Evolutionary conservation across 2,113 vertebrate genomes (phyloP).

Genomic region (Tupaia chinensis): DNA sequence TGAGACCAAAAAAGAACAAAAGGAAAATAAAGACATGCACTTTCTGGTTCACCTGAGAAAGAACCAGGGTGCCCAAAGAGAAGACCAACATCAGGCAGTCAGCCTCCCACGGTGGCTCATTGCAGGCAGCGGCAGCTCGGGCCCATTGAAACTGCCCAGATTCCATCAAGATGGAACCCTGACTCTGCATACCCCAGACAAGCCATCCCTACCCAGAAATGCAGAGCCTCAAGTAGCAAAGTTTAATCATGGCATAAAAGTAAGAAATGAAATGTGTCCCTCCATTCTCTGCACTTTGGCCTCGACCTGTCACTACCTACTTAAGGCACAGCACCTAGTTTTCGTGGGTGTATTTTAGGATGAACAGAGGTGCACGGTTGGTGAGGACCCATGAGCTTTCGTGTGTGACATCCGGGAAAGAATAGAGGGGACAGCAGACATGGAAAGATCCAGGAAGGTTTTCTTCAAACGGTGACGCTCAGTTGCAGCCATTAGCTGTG

Average conservation of each 20-base stretch:
- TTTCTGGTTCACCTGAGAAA: neutral
- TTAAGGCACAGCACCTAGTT: neutral
- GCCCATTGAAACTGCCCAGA: slow-evolving; percentile 69
- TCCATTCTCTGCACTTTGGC: neutral
- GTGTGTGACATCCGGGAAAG: neutral
- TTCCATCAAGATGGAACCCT: slow-evolving; percentile 57
- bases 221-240: neutral
- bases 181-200: slow-evolving; percentile 52
- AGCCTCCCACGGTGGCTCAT: slow-evolving; percentile 34
- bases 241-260: slow-evolving; percentile 31
- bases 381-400: neutral
- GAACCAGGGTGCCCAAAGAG: slow-evolving; percentile 14
- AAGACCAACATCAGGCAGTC: slow-evolving; percentile 3
- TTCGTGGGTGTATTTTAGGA: neutral
- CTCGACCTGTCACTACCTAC: neutral
- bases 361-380: rapidly evolving
- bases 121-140: slow-evolving; percentile 57
- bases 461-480: neutral
- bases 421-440: neutral
- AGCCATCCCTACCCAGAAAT: neutral
- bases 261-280: rapidly evolving
- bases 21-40: neutral
- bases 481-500: rapidly evolving
- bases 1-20: neutral
- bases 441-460: rapidly evolving